phyloP scores from a whole-genome alignment of 2,888 invertebrate species.

The Heliconius aoede region DNA sequence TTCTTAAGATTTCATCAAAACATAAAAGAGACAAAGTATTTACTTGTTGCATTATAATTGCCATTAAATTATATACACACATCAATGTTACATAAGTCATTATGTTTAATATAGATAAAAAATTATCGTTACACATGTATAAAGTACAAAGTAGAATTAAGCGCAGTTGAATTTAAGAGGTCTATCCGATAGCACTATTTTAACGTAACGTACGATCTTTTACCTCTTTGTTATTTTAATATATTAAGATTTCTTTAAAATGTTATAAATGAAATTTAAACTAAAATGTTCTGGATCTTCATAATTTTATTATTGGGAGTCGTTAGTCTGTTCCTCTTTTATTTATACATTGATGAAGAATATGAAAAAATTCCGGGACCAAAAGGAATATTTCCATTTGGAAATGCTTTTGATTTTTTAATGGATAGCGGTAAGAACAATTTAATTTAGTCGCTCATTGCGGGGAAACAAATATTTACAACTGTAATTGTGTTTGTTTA shows the following conservation, averaged over 20 bases:
- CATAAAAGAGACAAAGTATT: neutral
- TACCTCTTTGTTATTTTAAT: neutral
- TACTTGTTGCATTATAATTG: neutral
- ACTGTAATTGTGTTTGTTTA: neutral
- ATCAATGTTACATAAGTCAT: neutral
- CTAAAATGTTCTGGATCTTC: constrained; percentile 11
- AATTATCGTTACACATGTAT: constrained; percentile 6
- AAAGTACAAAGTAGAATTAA: neutral
- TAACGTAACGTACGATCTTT: neutral
- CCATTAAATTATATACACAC: neutral
- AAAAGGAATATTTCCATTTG: constrained; percentile 46
- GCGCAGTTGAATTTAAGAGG: constrained; percentile 5
- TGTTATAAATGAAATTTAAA: neutral
- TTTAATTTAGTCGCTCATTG: neutral
- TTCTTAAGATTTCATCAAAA: neutral
- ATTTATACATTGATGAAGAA: constrained; percentile 47
- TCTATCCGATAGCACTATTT: constrained; percentile 5
- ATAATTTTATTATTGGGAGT: constrained; percentile 9
- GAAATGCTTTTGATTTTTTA: constrained; percentile 50
- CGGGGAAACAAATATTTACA: neutral
- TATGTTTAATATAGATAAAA: neutral
- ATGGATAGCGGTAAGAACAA: constrained; percentile 50
- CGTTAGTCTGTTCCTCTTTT: constrained; percentile 3
- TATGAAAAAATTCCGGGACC: constrained; percentile 53
- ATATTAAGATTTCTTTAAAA: neutral